Conservation (phyloP, 2,797 vertebrate species). For the Gila robusta region DNA sequence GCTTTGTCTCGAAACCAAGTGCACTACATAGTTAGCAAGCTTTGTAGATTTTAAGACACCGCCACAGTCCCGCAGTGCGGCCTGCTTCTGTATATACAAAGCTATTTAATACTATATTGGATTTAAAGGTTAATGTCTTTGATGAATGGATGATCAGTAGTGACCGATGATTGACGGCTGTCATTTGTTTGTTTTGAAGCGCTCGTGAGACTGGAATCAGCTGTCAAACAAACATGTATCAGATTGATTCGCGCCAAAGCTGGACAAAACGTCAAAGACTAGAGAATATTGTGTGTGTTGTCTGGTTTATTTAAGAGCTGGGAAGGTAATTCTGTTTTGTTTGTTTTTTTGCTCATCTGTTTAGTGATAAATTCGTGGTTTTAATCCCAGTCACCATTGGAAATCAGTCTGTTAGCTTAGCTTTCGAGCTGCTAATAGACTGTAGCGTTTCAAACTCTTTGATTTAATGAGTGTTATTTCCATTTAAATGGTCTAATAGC, state of each 20-base stretch:
- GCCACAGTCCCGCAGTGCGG: constrained; percentile 68
- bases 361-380: neutral
- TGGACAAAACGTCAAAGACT: neutral
- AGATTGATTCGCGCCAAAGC: constrained; percentile 5
- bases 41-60: neutral
- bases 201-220: neutral
- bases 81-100: constrained; percentile 57
- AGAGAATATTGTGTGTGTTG: neutral
- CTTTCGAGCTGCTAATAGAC: neutral
- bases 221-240: constrained; percentile 23
- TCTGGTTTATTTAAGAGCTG: neutral
- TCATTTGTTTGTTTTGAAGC: constrained; percentile 15
- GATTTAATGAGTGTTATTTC: neutral
- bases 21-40: constrained; percentile 11
- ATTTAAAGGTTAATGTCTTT: neutral
- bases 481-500: neutral
- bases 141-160: neutral
- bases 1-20: neutral
- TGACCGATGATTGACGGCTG: constrained; percentile 5
- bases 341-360: neutral
- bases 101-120: neutral
- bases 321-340: neutral
- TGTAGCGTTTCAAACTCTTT: neutral
- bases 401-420: constrained; percentile 28
- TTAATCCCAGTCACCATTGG: neutral